A percentile compares a stretch with the other conserved stretches of the same genome.
Conservation (phyloP, 2,888 invertebrate genomes). For the Chironomus tentans region DNA sequence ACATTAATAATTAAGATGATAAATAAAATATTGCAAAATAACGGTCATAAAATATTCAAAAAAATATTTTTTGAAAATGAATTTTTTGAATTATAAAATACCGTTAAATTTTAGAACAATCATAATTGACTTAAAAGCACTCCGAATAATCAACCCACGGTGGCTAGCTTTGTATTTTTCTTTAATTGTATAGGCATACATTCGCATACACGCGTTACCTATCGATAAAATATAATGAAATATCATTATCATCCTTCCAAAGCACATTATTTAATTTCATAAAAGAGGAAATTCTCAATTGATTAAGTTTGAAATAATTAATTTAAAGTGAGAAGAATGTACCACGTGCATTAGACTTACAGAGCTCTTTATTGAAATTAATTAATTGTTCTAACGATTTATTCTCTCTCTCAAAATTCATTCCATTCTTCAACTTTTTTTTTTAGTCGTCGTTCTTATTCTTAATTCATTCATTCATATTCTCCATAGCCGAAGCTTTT, state of each 20-base stretch:
- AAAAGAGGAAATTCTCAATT: constrained; percentile 24
- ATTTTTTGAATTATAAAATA: too few relatives aligned
- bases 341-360: constrained; percentile 10
- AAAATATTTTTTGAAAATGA: too few relatives aligned
- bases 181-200: neutral
- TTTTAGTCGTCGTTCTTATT: neutral
- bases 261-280: neutral
- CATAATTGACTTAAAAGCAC: too few relatives aligned
- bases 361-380: constrained; percentile 9
- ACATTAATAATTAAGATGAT: too few relatives aligned
- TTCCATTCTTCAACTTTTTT: neutral
- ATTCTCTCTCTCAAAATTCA: neutral
- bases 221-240: neutral
- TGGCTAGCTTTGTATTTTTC: too few relatives aligned
- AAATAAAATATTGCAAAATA: too few relatives aligned
- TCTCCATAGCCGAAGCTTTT: constrained; percentile 1
- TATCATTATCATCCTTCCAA: constrained; percentile 2
- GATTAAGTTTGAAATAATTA: neutral
- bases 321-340: neutral
- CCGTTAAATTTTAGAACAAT: too few relatives aligned
- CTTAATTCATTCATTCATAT: neutral
- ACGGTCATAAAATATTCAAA: too few relatives aligned
- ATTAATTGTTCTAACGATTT: constrained; percentile 15
- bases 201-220: neutral
- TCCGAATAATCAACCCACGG: too few relatives aligned